Conservation (phyloP, 2,888 invertebrate genomes). For the Saturnia pavonia region DNA sequence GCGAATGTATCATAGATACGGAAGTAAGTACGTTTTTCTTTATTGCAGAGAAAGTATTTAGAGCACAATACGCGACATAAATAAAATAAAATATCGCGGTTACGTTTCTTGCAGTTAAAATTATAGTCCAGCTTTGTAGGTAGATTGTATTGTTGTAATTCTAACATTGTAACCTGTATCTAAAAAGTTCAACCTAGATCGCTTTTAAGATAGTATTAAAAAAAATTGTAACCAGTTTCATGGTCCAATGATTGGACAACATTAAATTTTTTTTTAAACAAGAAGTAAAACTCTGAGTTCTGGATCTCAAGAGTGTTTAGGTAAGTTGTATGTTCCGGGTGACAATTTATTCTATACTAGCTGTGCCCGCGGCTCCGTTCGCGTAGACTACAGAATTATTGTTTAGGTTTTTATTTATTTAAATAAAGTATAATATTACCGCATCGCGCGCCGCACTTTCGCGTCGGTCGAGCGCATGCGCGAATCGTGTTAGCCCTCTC, state of each 20-base stretch:
- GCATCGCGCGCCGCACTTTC: too few relatives aligned
- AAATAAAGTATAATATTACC: too few relatives aligned
- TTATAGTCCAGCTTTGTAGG: slow-evolving; percentile 6
- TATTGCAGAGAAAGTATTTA: slow-evolving; percentile 19
- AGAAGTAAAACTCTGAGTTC: neutral
- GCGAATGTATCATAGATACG: slow-evolving; percentile 13
- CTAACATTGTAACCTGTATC: neutral
- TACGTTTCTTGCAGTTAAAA: slow-evolving; percentile 13
- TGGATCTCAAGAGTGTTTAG: neutral
- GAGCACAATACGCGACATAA: slow-evolving; percentile 15
- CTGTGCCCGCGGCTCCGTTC: too few relatives aligned
- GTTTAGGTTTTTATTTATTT: too few relatives aligned
- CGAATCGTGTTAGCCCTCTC: too few relatives aligned
- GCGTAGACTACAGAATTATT: too few relatives aligned
- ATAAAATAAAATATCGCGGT: slow-evolving; percentile 17
- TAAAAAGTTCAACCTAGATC: neutral
- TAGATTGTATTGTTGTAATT: neutral
- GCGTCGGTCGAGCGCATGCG: too few relatives aligned
- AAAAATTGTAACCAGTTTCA: neutral
- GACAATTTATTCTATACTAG: neutral
- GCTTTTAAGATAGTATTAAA: neutral
- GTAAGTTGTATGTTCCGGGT: neutral
- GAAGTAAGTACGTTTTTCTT: slow-evolving; percentile 16
- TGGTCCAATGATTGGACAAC: neutral
- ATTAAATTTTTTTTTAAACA: too few relatives aligned